Evolutionary conservation across 2,888 invertebrate species (phyloP), one percentile per base, ranked within the genome.

Genomic region (Prosopocoilus inquinatus): DNA sequence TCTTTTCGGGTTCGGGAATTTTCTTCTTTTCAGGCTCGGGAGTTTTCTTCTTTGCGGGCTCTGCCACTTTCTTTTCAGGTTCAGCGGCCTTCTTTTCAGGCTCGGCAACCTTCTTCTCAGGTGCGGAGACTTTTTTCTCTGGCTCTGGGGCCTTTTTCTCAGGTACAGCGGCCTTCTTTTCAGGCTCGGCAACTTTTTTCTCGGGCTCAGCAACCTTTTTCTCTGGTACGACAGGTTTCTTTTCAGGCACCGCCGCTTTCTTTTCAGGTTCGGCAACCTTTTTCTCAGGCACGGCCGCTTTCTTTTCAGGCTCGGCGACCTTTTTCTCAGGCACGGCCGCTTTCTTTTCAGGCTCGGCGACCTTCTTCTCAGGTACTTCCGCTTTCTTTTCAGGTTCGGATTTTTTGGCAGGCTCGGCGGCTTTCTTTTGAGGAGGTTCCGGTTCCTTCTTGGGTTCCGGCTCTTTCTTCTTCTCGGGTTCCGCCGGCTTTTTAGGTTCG

Each of bases 381-480:
- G 60, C 53, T 49, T 66, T 63, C 46, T 66, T 64, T 41, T 66
- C 64, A 49, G 62, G 63, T 60, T 63, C 58, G 53, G 64, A 60
- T 41, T 63, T 59, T 58, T 56, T 68, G 58, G 61, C 44, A 15
- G 55, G 32, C 36, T 57, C 60, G 5, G n/a, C n/a, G n/a, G n/a
- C 20, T 28, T 28, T 28, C 20, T 28, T 28, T 28, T 28, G 4
- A 4, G 4, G 5, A 28, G 20, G 20, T 28, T 28, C 20, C 20
- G 20, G 20, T 2, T 1, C 5, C 20, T 28, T 28, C 1, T 28
- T 28, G 20, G 67, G 69, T 78, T 81, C 64, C 3, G 20, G 74
- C 20, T 64, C 63, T 80, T 81, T 65, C 62, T 68, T 64, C 51
- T 63, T 55, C 56, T 81, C 81, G 35, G 79, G 74, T 61, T 73